phyloP scores from a whole-genome alignment of 1,140 invertebrate genomes.

The Macrotrachela quadricornifera region DNA sequence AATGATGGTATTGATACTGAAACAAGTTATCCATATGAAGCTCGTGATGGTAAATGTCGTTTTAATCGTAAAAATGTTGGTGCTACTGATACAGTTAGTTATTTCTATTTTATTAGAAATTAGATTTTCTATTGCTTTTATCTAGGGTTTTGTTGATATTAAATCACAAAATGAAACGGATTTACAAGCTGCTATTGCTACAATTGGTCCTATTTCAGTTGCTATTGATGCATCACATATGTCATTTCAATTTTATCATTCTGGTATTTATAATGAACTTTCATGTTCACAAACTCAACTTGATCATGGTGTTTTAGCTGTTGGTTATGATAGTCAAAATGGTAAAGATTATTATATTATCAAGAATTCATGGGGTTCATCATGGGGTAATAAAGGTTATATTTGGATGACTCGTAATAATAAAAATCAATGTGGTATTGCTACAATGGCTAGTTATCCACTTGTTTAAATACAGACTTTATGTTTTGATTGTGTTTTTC shows the following conservation, averaged over 20 bases:
- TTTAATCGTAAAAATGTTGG: constrained; percentile 36
- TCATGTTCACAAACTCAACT: constrained; percentile 12
- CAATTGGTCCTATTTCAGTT: constrained; percentile 54
- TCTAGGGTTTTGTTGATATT: constrained; percentile 49
- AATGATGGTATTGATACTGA: constrained; percentile 31
- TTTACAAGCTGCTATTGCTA: constrained; percentile 55
- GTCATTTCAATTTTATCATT: constrained; percentile 13
- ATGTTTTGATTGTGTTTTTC: no score
- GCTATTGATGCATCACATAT: constrained; percentile 79
- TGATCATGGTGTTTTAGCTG: constrained; percentile 12
- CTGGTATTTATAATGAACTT: constrained; percentile 15
- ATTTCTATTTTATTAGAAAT: no score
- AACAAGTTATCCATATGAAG: constrained; percentile 19
- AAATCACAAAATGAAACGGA: constrained; percentile 37
- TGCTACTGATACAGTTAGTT: constrained; percentile 43
- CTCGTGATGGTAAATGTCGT: constrained; percentile 3
- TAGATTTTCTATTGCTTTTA: no score
- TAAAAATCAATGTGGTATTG: constrained; percentile 69
- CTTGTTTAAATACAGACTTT: constrained; percentile 16
- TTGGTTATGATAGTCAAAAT: constrained; percentile 17
- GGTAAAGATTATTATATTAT: constrained; percentile 12
- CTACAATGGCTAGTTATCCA: constrained; percentile 43
- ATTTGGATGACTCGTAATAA: constrained; percentile 68
- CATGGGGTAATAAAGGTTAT: constrained; percentile 32
- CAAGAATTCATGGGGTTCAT: constrained; percentile 11